phyloP scores from a whole-genome alignment of 2,797 vertebrate genomes.

The Enteromius radiatus region DNA sequence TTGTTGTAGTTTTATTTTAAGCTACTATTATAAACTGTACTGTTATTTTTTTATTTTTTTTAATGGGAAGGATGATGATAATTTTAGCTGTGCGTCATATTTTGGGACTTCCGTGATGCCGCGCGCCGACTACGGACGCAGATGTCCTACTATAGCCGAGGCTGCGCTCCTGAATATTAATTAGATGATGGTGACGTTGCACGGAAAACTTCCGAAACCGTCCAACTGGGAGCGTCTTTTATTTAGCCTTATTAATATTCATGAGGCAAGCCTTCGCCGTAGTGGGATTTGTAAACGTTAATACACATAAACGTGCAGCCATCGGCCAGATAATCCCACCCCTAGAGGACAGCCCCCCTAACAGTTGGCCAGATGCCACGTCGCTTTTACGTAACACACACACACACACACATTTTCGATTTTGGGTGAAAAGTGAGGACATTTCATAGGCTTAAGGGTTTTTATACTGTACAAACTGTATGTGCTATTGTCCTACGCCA shows the following conservation, averaged over 20 bases:
- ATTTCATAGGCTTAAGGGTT: too few species aligned
- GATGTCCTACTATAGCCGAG: conserved; percentile 18
- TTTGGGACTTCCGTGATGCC: conserved; percentile 23
- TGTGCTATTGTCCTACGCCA: too few species aligned
- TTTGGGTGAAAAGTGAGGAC: too few species aligned
- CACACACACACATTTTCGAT: too few species aligned
- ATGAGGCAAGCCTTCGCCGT: background rate
- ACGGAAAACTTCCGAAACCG: background rate
- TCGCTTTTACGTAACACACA: background rate
- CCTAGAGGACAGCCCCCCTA: background rate
- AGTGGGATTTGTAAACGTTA: conserved; percentile 11
- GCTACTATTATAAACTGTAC: background rate
- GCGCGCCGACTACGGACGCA: background rate
- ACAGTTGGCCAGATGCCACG: background rate
- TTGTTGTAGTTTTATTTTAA: background rate
- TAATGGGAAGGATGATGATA: background rate
- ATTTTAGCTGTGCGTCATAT: background rate
- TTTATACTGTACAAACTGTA: too few species aligned
- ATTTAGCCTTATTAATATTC: background rate
- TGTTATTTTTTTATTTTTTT: background rate
- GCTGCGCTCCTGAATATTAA: conserved; percentile 4
- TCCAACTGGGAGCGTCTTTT: background rate
- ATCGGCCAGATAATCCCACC: background rate
- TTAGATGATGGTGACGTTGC: background rate
- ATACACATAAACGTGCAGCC: background rate